phyloP scores from a whole-genome alignment of 2,797 vertebrate genomes.

The Myotis daubentonii region DNA sequence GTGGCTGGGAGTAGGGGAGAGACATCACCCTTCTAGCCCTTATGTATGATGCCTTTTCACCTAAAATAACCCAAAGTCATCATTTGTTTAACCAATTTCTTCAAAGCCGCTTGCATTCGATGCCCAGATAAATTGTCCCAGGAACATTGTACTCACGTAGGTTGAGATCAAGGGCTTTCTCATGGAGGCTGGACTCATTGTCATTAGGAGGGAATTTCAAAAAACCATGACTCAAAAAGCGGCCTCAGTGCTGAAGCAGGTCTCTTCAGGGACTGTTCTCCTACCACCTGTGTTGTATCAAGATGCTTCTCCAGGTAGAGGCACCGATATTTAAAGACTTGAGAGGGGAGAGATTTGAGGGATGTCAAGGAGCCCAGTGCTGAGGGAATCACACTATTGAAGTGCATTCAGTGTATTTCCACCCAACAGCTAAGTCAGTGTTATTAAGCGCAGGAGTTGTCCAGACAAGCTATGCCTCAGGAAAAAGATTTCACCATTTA shows the following conservation, averaged over 20 bases:
- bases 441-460: not conserved
- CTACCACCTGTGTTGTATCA: not conserved
- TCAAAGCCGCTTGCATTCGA: not conserved
- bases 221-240: conserved; percentile 13
- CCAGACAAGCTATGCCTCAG: not conserved
- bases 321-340: not conserved
- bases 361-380: not conserved
- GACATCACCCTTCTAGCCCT: not conserved
- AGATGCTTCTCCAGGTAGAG: not conserved
- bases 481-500: not conserved
- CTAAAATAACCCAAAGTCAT: not conserved
- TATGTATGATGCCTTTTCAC: not conserved
- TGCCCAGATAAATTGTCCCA: not conserved
- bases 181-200: not conserved
- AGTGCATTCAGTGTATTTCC: not conserved
- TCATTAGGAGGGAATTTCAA: conserved; percentile 29
- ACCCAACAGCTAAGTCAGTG: not conserved
- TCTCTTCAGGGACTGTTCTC: not conserved
- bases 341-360: not conserved
- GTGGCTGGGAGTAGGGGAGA: not conserved
- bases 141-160: not conserved
- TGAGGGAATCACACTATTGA: not conserved
- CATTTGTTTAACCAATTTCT: not conserved
- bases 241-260: not conserved
- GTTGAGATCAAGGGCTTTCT: not conserved